These are phyloP conservation scores for Zaprionus taronus DNA, from an alignment of 1,140 invertebrate genomes.

Conservation along the genomic window DNA sequence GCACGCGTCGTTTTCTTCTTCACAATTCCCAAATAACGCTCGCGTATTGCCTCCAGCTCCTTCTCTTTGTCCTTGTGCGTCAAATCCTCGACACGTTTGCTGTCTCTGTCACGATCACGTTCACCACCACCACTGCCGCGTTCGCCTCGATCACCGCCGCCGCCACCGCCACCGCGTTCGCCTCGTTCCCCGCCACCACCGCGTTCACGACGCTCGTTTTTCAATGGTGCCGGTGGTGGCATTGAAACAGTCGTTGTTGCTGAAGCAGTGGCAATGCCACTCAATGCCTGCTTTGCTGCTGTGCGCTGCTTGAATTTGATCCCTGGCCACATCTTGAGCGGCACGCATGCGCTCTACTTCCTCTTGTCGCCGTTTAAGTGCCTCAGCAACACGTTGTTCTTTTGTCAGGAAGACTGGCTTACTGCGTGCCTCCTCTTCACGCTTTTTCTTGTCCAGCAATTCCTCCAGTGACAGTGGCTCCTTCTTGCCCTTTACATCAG, in stretches of 20 bases:
- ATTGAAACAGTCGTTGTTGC: slow-evolving; percentile 45
- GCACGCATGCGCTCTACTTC: slow-evolving; percentile 90
- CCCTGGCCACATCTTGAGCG: slow-evolving; percentile 71
- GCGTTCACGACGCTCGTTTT: slow-evolving; percentile 59
- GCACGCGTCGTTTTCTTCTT: slow-evolving; percentile 97
- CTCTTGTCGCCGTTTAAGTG: slow-evolving; percentile 94
- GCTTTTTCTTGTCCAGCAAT: slow-evolving; percentile 97
- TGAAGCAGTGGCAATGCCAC: slow-evolving; percentile 61
- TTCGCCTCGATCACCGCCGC: slow-evolving; percentile 64
- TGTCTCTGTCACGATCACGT: slow-evolving; percentile 65
- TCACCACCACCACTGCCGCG: slow-evolving; percentile 72
- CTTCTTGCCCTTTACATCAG: slow-evolving; percentile 85
- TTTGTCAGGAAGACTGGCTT: slow-evolving; percentile 99
- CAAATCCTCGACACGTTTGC: slow-evolving; percentile 86
- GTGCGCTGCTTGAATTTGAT: slow-evolving; percentile 49
- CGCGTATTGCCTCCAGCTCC: slow-evolving; percentile 96
- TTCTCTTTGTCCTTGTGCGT: slow-evolving; percentile 95
- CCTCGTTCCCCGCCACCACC: slow-evolving; percentile 79
- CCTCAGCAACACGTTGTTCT: slow-evolving; percentile 95
- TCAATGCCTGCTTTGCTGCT: slow-evolving; percentile 36
- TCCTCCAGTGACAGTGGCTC: slow-evolving; percentile 98
- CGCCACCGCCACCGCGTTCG: slow-evolving; percentile 45
- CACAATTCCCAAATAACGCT: slow-evolving; percentile 96
- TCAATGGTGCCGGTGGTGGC: slow-evolving; percentile 45
- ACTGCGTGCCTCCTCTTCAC: slow-evolving; percentile 95